Evolutionary conservation across 1,140 invertebrate genomes (phyloP).

Genomic region (Holotrichia oblita): DNA sequence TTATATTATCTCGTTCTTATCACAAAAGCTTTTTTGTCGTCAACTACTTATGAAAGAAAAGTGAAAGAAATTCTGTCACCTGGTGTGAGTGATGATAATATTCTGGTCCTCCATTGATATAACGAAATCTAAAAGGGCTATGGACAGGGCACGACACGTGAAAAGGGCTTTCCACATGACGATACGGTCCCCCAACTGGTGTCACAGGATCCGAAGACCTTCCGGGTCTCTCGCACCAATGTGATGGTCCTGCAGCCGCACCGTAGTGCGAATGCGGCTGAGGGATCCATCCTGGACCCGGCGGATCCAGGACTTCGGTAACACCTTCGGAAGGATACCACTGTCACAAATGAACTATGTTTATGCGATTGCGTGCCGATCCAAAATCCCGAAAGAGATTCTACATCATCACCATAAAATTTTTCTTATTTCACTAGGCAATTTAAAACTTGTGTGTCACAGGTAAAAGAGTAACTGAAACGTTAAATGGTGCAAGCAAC

Average conservation of each 20-base stretch:
- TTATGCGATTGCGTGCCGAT: not conserved
- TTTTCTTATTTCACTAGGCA: not conserved
- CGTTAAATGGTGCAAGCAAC: not conserved
- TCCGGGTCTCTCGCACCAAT: conserved; percentile 58
- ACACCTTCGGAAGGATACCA: conserved; percentile 35
- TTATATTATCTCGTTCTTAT: no score
- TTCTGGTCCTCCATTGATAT: conserved; percentile 66
- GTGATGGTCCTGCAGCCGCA: conserved; percentile 49
- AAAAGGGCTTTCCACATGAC: conserved; percentile 53
- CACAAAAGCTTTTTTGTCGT: no score
- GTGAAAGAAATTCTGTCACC: conserved; percentile 57
- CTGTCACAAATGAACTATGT: not conserved
- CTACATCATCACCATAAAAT: conserved; percentile 11
- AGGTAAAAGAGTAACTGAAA: conserved; percentile 26
- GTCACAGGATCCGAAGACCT: conserved; percentile 59
- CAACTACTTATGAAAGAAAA: not conserved
- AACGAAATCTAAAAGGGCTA: conserved; percentile 70
- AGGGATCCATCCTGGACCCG: conserved; percentile 48
- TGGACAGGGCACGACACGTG: conserved; percentile 70
- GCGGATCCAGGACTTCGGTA: conserved; percentile 58
- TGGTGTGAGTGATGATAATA: conserved; percentile 62
- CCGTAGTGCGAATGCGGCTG: conserved; percentile 53
- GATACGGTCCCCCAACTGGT: conserved; percentile 53
- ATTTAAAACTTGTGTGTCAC: not conserved
- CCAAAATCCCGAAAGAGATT: not conserved